Percentiles rank a stretch among this genome's conserved stretches.
Evolutionary conservation across 2,113 vertebrate genomes (phyloP).

Genomic region (Irena cyanogastra): DNA sequence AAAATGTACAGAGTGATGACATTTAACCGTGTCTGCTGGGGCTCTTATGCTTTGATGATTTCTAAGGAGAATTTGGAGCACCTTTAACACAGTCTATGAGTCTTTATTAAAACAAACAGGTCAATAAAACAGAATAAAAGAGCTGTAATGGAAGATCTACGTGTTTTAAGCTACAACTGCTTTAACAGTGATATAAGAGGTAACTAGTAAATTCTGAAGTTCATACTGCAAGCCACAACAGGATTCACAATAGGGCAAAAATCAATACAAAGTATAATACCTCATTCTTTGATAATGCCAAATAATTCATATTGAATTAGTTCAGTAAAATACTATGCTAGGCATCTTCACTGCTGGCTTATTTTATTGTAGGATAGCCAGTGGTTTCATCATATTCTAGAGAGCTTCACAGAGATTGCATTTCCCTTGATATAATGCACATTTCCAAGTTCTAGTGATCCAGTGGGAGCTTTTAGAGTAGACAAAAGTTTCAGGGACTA

Average conservation of each 20-base stretch:
- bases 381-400: background rate
- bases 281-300: background rate
- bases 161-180: background rate
- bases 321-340: background rate
- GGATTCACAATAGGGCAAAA: background rate
- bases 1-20: background rate
- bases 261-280: background rate
- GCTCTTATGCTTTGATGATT: background rate
- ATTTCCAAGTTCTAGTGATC: background rate
- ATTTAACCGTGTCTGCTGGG: background rate
- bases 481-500: background rate
- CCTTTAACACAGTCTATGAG: background rate
- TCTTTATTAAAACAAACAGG: background rate
- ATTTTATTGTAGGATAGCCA: background rate
- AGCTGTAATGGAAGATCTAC: background rate
- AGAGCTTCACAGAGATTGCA: background rate
- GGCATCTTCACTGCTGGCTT: background rate
- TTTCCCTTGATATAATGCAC: background rate
- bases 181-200: background rate
- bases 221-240: background rate
- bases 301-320: background rate
- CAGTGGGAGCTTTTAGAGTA: background rate
- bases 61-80: background rate
- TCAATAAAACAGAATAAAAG: background rate
- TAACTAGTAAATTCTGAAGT: background rate